Evolutionary conservation across 2,113 vertebrate species (phyloP), one percentile per base, ranked within the genome.

Genomic region (Sprattus sprattus): DNA sequence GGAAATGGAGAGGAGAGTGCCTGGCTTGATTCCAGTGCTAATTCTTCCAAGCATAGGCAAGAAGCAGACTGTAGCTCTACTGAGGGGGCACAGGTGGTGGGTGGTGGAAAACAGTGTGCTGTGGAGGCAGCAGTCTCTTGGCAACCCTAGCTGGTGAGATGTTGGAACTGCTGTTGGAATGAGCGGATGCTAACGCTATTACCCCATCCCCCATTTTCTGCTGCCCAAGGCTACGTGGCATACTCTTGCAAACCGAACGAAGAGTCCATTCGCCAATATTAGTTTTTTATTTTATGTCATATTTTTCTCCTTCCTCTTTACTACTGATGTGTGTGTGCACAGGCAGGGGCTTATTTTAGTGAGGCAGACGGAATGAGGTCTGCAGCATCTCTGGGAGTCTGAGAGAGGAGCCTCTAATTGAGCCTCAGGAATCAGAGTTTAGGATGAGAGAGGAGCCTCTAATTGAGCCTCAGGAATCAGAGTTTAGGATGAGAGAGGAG

Each of bases 341-440:
- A 39, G 39, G 39, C 39, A 39, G 39, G 1, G 39, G 39, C 39
- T 39, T 39, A 39, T 39, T 39, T 39, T 2, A 39, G 39, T 39
- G 39, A 39, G 39, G 39, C 39, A 1, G 39, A 39, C 39, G 39
- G 39, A n/a, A n/a, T n/a, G n/a, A n/a, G 54, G 54, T 20, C 18
- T 60, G 54, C 18, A 60, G 18, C 18, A n/a, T 60, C 18, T 18
- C 54, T 54, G 52, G 22, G 54, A 57, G 52, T 57, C 52, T 57
- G 52, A 20, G 52, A 16, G 20, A 57, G 20, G 52, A 60, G 54
- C 54, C 54, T 60, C 54, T 60, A 60, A 60, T 60, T 60, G 64
- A 28, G 64, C n/a, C 64, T 67, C 64, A 67, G 64, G 64, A 67
- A 28, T 67, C 25, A 67, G 64, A 67, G n/a, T 67, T 67, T 67